These are phyloP conservation scores for Xestia sexstrigata DNA, from an alignment of 2,888 invertebrate species.

Conservation along the genomic window DNA sequence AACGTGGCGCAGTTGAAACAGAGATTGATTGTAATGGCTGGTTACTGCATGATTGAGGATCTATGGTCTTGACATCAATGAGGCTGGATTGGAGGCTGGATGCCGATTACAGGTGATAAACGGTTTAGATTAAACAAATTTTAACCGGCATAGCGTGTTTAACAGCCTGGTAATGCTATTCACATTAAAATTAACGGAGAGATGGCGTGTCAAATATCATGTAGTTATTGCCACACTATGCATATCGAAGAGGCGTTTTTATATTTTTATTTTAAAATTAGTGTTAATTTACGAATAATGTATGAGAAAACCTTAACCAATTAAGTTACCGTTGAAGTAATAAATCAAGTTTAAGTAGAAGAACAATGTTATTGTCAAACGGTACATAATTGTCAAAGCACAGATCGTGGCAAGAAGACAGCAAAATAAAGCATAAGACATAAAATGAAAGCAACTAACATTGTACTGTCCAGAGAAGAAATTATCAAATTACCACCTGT, in stretches of 20 bases:
- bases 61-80: slow-evolving; percentile 67
- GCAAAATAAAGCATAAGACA: background rate
- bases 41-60: slow-evolving; percentile 63
- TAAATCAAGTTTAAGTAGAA: background rate
- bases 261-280: background rate
- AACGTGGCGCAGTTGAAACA: slow-evolving; percentile 65
- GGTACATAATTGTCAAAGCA: background rate
- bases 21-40: slow-evolving; percentile 73
- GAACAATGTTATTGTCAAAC: background rate
- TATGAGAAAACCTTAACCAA: background rate
- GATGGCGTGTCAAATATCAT: slow-evolving; percentile 46
- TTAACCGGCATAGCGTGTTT: slow-evolving; percentile 19
- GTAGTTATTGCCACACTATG: slow-evolving; percentile 16
- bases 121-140: slow-evolving; percentile 53
- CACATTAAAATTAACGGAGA: slow-evolving; percentile 31
- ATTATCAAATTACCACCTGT: slow-evolving; percentile 22
- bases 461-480: slow-evolving; percentile 27
- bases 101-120: slow-evolving; percentile 55
- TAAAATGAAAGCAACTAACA: background rate
- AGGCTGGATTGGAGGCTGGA: slow-evolving; percentile 50
- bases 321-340: background rate
- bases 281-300: background rate
- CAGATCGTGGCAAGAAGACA: background rate
- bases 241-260: slow-evolving; percentile 11
- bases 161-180: slow-evolving; percentile 8